A percentile compares a stretch with the other conserved stretches of the same genome.
Conservation (phyloP, 2,888 invertebrate genomes). For the Melinopterus prodromus region DNA sequence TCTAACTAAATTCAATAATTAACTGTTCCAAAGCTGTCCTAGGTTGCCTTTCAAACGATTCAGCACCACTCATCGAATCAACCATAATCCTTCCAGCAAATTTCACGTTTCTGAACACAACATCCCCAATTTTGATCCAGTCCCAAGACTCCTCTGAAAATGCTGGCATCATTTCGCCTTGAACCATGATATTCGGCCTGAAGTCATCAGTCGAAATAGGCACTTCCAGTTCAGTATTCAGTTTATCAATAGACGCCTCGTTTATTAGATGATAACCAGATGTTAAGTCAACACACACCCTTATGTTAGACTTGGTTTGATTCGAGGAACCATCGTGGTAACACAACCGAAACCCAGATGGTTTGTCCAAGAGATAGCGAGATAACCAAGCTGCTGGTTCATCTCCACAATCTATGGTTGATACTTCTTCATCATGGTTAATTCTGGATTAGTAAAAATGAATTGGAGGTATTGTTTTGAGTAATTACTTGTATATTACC, state of each 20-base stretch:
- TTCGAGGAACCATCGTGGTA: conserved; percentile 49
- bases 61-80: background rate
- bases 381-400: conserved; percentile 70
- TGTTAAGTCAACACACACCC: background rate
- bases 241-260: conserved; percentile 63
- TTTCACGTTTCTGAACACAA: conserved; percentile 63
- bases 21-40: no score
- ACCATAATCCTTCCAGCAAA: conserved; percentile 37
- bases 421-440: background rate
- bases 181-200: conserved; percentile 66
- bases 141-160: conserved; percentile 67
- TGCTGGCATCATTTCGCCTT: conserved; percentile 56
- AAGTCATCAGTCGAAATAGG: conserved; percentile 62
- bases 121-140: conserved; percentile 65
- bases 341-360: conserved; percentile 54
- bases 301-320: background rate
- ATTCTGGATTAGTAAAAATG: background rate
- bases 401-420: conserved; percentile 68
- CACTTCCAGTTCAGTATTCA: conserved; percentile 60
- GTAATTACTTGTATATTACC: no score
- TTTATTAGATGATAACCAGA: conserved; percentile 63
- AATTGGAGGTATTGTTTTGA: no score
- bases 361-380: conserved; percentile 53
- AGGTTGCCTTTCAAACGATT: no score
- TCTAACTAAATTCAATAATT: no score